Base-by-base conservation (phyloP, 1,140 invertebrate genomes). In the Oryctes rhinoceros region DNA sequence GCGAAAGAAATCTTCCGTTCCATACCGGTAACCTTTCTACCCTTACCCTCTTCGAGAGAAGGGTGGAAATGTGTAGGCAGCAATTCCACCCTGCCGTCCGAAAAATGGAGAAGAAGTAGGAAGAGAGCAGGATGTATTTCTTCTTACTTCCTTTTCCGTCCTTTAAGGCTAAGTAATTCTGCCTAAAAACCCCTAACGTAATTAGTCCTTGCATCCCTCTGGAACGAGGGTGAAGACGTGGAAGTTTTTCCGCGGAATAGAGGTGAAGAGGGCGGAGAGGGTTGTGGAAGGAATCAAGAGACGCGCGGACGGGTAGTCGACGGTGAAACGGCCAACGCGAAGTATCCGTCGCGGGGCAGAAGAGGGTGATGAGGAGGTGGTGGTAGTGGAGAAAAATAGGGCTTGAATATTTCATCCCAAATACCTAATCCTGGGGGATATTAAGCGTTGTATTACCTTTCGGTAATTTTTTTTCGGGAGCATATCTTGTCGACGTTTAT, bases 371-470 rank as follows among this genome's bases (percentile, higher is more conserved):
- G 20, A 6, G 53, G 4, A 20, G 13, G 53, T 10, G 53, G 53
- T n/a, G 53, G 53, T 13, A 4, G 53, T 13, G 53, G 53, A 62
- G 53, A 62, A 20, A 20, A 62, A 62, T 62, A 62, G 13, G 53
- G 53, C 15, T 62, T 62, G 53, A 62, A 62, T 62, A 62, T 62
- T 62, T 62, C 53, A 20, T 20, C 53, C 53, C 15, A 62, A 62
- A 62, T 62, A 20, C 53, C 53, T 62, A 62, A 62, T 62, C 53
- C 53, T 62, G 53, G 53, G 53, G 53, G 53, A 62, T 62, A 62
- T 62, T 62, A 62, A 20, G 53, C 53, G 53, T 62, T n/a, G 53
- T 62, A 62, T 62, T 62, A 62, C 53, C 20, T 62, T 20, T 62
- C 39, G 39, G 39, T 44, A 44, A 44, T 44, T 44, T 44, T 44